phyloP scores from a whole-genome alignment of 2,113 vertebrate species.

The Fukomys damarensis region DNA sequence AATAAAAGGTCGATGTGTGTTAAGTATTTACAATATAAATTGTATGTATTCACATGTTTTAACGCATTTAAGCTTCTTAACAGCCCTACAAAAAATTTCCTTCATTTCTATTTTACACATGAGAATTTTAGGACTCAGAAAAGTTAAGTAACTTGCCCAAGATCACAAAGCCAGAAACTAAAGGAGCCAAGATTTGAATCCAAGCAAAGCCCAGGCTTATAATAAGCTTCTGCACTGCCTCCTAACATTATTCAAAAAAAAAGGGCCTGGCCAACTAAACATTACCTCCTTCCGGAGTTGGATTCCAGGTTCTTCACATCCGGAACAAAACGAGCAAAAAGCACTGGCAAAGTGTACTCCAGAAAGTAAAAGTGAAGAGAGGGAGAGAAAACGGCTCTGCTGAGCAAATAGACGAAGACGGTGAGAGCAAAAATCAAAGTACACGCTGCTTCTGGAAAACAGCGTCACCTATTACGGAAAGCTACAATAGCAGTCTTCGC shows the following conservation, averaged over 20 bases:
- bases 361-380: neutral
- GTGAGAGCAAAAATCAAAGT: neutral
- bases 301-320: neutral
- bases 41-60: neutral
- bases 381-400: neutral
- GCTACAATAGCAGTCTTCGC: neutral
- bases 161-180: neutral
- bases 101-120: neutral
- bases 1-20: neutral
- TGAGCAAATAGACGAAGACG: neutral
- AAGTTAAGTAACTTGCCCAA: neutral
- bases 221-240: neutral
- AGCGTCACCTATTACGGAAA: neutral
- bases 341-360: neutral
- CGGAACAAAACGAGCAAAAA: neutral
- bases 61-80: neutral
- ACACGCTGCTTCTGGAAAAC: neutral
- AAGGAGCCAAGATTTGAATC: neutral
- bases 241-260: neutral
- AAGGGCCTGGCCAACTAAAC: neutral
- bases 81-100: neutral
- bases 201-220: neutral
- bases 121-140: constrained; percentile 21
- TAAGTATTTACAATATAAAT: neutral
- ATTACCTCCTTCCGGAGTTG: neutral